phyloP scores from a whole-genome alignment of 2,888 invertebrate genomes.

The Oligia fasciuncula region DNA sequence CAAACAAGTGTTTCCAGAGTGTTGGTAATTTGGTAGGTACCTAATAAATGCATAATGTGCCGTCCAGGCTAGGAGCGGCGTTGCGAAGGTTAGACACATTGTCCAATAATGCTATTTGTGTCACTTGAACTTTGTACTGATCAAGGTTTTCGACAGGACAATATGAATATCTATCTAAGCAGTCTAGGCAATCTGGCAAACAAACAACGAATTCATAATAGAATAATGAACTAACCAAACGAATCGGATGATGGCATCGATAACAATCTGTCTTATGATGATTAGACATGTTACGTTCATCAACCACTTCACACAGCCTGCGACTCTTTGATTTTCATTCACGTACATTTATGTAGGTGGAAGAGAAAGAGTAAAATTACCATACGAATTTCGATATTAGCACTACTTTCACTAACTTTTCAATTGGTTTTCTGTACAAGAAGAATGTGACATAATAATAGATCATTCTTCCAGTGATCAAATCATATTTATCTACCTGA shows the following conservation, averaged over 20 bases:
- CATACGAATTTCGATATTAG: slow-evolving; percentile 5
- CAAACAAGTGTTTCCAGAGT: neutral
- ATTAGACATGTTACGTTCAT: neutral
- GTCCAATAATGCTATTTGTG: slow-evolving; percentile 61
- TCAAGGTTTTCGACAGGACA: slow-evolving; percentile 62
- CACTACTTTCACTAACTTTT: slow-evolving; percentile 45
- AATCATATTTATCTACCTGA: neutral
- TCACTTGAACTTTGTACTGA: slow-evolving; percentile 61
- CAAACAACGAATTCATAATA: slow-evolving; percentile 9
- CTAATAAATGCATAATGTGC: slow-evolving; percentile 40
- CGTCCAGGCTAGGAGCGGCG: slow-evolving; percentile 54
- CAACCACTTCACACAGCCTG: neutral
- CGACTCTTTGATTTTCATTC: slow-evolving; percentile 6
- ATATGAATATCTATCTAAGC: slow-evolving; percentile 11
- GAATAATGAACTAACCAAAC: slow-evolving; percentile 10
- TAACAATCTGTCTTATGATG: neutral
- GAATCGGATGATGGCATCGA: slow-evolving; percentile 1
- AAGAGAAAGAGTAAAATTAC: slow-evolving; percentile 21
- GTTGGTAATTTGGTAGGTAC: neutral
- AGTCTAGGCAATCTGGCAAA: slow-evolving; percentile 4
- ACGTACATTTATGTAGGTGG: neutral
- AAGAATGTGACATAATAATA: neutral
- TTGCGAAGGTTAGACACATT: slow-evolving; percentile 57
- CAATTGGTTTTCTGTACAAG: slow-evolving; percentile 25
- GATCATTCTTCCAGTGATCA: neutral